Evolutionary conservation across 2,113 vertebrate genomes (phyloP).

Genomic region (Blennius ocellaris): DNA sequence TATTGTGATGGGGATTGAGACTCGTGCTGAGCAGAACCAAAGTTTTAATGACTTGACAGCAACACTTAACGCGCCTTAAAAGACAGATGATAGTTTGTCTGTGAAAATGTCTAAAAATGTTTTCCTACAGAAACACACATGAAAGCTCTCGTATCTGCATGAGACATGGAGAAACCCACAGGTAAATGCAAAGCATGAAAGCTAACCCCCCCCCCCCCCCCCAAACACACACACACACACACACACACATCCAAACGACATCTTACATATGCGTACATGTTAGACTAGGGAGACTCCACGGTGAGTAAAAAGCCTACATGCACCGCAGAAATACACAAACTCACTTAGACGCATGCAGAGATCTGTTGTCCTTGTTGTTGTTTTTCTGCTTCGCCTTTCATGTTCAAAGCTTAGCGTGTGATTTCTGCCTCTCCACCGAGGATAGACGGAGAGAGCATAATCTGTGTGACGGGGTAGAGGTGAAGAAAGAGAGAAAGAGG

Average conservation of each 20-base stretch:
- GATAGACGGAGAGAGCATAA: conserved; percentile 68
- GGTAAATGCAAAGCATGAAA: conserved; percentile 58
- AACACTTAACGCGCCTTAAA: neutral
- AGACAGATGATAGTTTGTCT: conserved; percentile 5
- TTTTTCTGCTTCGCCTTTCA: conserved; percentile 76
- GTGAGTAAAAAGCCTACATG: conserved; percentile 14
- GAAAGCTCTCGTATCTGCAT: conserved; percentile 43
- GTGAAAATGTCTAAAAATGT: conserved; percentile 25
- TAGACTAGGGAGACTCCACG: conserved; percentile 29
- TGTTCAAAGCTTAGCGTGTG: conserved; percentile 78
- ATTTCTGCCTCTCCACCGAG: conserved; percentile 65
- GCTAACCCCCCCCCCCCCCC: neutral
- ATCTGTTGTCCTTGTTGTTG: conserved; percentile 78
- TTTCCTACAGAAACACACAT: conserved; percentile 42
- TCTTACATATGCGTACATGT: conserved; percentile 60
- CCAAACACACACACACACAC: conserved; percentile 26
- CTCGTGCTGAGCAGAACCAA: conserved; percentile 5
- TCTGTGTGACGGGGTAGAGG: conserved; percentile 75
- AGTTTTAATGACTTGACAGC: conserved; percentile 56
- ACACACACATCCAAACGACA: conserved; percentile 48
- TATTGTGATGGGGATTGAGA: conserved; percentile 23
- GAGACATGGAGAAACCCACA: conserved; percentile 39
- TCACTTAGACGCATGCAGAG: conserved; percentile 56
- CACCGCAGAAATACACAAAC: conserved; percentile 48
- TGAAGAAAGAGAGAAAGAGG: conserved; percentile 72